Evolutionary conservation across 2,888 invertebrate genomes (phyloP).

Genomic region (Rhagonycha fulva): DNA sequence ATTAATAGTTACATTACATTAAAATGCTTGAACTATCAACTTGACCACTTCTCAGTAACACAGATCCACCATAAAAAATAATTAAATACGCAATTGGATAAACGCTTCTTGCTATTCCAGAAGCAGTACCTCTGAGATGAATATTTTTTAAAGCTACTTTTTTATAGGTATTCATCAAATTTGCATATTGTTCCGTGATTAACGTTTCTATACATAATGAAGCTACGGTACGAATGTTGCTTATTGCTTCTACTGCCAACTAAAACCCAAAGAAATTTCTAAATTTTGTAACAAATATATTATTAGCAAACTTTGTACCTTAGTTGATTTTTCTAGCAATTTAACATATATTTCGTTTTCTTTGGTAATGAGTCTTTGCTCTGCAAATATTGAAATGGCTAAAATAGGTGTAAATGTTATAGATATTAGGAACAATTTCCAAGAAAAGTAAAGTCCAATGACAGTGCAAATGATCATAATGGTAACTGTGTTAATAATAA

Average conservation of each 20-base stretch:
- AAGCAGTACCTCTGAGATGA: slow-evolving; percentile 70
- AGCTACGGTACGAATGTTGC: slow-evolving; percentile 77
- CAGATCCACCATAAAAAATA: slow-evolving; percentile 73
- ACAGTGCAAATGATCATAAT: slow-evolving; percentile 68
- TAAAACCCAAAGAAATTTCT: slow-evolving; percentile 42
- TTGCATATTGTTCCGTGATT: slow-evolving; percentile 67
- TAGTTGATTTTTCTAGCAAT: slow-evolving; percentile 73
- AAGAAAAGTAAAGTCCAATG: slow-evolving; percentile 72
- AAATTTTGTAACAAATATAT: neutral
- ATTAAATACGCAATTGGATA: slow-evolving; percentile 74
- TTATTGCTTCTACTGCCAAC: slow-evolving; percentile 78
- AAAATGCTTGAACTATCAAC: slow-evolving; percentile 65
- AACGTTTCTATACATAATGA: slow-evolving; percentile 72
- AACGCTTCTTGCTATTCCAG: slow-evolving; percentile 71
- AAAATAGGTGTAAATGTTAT: slow-evolving; percentile 74
- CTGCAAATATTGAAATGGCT: slow-evolving; percentile 66
- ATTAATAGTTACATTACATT: slow-evolving; percentile 60
- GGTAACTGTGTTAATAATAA: slow-evolving; percentile 72
- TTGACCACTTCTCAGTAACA: slow-evolving; percentile 63
- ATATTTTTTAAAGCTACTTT: slow-evolving; percentile 62
- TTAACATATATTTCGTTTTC: slow-evolving; percentile 70
- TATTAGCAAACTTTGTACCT: slow-evolving; percentile 56
- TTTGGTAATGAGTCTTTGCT: slow-evolving; percentile 67
- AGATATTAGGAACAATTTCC: slow-evolving; percentile 74
- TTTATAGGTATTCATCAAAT: slow-evolving; percentile 64